Percentiles rank a stretch among this genome's conserved stretches.
Evolutionary conservation across 2,888 invertebrate genomes (phyloP).

Genomic region (Cyrtodaria siliqua): DNA sequence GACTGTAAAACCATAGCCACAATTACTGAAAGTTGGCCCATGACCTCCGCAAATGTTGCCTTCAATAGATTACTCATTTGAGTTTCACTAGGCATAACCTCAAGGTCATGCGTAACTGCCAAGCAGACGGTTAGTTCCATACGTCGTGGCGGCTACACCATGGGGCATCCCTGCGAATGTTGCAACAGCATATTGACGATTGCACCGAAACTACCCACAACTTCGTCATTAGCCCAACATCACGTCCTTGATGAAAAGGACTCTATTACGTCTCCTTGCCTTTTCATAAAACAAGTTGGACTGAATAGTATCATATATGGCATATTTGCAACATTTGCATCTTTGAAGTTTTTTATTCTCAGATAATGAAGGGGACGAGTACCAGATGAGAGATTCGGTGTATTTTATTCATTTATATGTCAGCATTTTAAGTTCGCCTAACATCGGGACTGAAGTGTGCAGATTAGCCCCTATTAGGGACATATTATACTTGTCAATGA

Average conservation of each 20-base stretch:
- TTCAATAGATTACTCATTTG: slow-evolving; percentile 6
- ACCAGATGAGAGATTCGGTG: too few species aligned
- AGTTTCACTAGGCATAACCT: neutral
- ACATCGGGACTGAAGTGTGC: too few species aligned
- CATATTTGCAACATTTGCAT: too few species aligned
- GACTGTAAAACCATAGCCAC: slow-evolving; percentile 8
- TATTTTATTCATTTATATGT: too few species aligned
- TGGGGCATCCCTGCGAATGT: neutral
- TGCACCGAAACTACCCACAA: neutral
- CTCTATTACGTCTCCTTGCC: slow-evolving; percentile 6
- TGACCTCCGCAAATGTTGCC: slow-evolving; percentile 31
- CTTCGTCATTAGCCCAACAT: too few species aligned
- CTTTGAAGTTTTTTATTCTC: too few species aligned
- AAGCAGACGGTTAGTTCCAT: neutral
- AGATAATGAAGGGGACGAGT: too few species aligned
- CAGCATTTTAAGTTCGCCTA: too few species aligned
- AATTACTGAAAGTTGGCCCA: slow-evolving; percentile 25
- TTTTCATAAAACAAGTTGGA: neutral
- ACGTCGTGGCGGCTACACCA: neutral
- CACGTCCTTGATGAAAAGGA: neutral
- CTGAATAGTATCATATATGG: too few species aligned
- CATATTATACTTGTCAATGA: too few species aligned
- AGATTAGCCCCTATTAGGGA: too few species aligned
- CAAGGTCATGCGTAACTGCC: neutral
- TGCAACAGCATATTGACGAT: neutral